A percentile compares a stretch with the other conserved stretches of the same genome.
phyloP scores from a whole-genome alignment of 2,113 vertebrate species.

The Chamaea fasciata region DNA sequence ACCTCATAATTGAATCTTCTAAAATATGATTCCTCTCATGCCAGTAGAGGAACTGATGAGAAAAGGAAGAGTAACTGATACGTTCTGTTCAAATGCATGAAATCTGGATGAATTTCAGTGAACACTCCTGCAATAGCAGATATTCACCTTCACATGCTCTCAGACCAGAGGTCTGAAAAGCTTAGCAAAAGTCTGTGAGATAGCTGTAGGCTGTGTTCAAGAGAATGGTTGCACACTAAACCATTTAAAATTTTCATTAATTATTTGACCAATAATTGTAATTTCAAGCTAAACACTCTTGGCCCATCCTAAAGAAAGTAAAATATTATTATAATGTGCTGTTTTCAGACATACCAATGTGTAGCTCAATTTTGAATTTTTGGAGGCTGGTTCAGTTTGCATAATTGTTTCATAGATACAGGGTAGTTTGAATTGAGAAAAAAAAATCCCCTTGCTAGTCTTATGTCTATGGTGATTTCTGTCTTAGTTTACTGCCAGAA shows the following conservation, averaged over 20 bases:
- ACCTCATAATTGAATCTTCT: background rate
- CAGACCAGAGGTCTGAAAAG: background rate
- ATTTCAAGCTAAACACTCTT: background rate
- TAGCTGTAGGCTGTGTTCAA: background rate
- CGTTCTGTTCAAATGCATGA: background rate
- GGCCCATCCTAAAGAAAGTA: background rate
- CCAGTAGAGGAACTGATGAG: background rate
- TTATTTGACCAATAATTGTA: background rate
- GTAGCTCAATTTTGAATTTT: background rate
- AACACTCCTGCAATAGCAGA: background rate
- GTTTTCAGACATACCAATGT: accelerated
- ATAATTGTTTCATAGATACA: background rate
- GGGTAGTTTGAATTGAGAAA: background rate
- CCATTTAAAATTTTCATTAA: background rate
- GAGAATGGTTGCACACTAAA: background rate
- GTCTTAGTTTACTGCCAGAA: background rate
- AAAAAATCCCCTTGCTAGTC: background rate
- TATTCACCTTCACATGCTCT: accelerated
- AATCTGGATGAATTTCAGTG: background rate
- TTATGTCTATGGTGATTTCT: background rate
- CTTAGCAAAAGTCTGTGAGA: background rate
- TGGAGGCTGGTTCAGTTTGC: background rate
- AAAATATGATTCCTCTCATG: background rate
- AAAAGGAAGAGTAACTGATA: background rate
- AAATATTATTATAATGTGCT: background rate